These are phyloP conservation scores for Hyalella azteca DNA, from an alignment of 2,888 invertebrate species.

Conservation along the genomic window DNA sequence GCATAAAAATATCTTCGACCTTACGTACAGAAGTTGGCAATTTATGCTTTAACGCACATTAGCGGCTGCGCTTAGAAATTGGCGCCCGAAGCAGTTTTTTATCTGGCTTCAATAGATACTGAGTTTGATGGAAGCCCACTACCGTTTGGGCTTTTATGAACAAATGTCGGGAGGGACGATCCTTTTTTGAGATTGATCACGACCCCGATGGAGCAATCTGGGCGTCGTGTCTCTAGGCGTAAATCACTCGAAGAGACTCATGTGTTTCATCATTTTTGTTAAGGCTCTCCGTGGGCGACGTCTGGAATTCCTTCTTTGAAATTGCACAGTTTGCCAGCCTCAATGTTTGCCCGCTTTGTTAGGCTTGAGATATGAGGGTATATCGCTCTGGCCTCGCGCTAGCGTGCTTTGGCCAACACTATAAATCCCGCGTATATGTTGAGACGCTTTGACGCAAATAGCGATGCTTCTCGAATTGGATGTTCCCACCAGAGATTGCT, in stretches of 20 bases:
- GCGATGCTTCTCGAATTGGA: not conserved
- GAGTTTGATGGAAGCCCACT: not conserved
- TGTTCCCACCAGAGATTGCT: conserved; percentile 18
- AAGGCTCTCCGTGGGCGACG: not conserved
- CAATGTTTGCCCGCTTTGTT: conserved; percentile 33
- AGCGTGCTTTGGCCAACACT: not conserved
- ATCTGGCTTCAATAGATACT: no score
- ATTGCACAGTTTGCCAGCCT: not conserved
- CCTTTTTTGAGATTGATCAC: not conserved
- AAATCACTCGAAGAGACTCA: not conserved
- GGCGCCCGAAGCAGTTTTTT: no score
- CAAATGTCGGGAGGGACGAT: not conserved
- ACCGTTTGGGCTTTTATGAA: not conserved
- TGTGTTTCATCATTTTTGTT: conserved; percentile 17
- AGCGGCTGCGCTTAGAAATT: no score
- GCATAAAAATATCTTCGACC: no score
- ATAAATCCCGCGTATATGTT: conserved; percentile 2
- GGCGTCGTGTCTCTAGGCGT: not conserved
- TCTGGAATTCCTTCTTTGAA: conserved; percentile 5
- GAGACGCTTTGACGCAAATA: conserved; percentile 27
- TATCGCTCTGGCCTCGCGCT: not conserved
- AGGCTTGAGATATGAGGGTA: conserved; percentile 22
- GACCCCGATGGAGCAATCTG: not conserved
- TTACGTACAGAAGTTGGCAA: no score
- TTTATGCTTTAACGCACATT: no score